Conservation (phyloP, 1,140 invertebrate genomes). For the Zophobas morio region DNA sequence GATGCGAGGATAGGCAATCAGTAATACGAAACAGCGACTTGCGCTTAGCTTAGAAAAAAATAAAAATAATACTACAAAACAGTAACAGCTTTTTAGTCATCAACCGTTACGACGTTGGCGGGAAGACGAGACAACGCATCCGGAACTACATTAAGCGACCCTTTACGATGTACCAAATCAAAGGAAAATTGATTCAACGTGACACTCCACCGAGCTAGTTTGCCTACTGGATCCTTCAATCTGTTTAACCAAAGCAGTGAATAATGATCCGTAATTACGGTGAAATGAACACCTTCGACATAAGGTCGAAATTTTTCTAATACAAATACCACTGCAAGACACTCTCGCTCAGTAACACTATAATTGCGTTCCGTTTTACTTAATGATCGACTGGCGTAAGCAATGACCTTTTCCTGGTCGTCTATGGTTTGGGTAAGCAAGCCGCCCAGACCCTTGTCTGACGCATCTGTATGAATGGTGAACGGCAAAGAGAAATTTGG, state of each 20-base stretch:
- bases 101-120: not conserved
- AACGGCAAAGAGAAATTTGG: no score
- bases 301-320: constrained; percentile 68
- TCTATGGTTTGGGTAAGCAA: no score
- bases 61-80: no score
- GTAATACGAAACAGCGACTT: no score
- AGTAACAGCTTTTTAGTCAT: no score
- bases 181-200: constrained; percentile 66
- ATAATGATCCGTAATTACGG: constrained; percentile 69
- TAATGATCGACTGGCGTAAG: no score
- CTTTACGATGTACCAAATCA: constrained; percentile 65
- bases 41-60: no score
- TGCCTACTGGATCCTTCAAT: constrained; percentile 65
- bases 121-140: constrained; percentile 61
- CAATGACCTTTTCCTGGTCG: no score
- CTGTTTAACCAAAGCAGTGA: constrained; percentile 68
- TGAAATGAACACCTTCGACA: constrained; percentile 67
- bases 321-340: constrained; percentile 67
- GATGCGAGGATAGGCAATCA: no score
- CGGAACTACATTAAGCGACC: constrained; percentile 62
- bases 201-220: constrained; percentile 68
- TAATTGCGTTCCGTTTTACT: not conserved
- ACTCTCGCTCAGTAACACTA: constrained; percentile 67
- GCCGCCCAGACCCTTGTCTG: no score
- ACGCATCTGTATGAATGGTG: no score